Percentiles rank a stretch among this genome's conserved stretches.
These are phyloP conservation scores for Sericinus montela DNA, from an alignment of 2,888 invertebrate genomes.

Conservation along the genomic window DNA sequence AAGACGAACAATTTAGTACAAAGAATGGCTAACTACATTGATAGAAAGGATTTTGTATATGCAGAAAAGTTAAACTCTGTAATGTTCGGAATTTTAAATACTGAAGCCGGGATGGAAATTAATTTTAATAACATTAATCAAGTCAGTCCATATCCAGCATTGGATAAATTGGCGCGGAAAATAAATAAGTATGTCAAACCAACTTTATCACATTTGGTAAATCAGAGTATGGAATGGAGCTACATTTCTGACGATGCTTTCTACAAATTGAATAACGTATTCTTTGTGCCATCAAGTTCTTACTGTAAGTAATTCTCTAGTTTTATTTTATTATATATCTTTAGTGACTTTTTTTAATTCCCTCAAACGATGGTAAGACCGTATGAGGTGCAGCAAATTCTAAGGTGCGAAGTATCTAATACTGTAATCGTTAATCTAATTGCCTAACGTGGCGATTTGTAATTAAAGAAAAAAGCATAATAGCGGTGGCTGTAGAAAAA, in stretches of 20 bases:
- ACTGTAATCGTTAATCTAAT: no score
- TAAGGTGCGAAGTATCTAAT: no score
- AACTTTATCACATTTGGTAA: constrained; percentile 43
- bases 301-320: constrained; percentile 50
- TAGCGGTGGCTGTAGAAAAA: no score
- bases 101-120: constrained; percentile 38
- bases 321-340: no score
- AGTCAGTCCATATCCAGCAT: constrained; percentile 41
- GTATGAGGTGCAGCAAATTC: no score
- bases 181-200: constrained; percentile 61
- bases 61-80: constrained; percentile 39
- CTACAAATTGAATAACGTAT: constrained; percentile 42
- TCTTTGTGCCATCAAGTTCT: constrained; percentile 53
- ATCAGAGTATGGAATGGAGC: constrained; percentile 50
- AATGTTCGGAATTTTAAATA: constrained; percentile 40
- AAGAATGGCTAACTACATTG: constrained; percentile 42
- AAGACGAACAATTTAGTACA: constrained; percentile 37
- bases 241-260: constrained; percentile 48
- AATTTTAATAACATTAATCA: constrained; percentile 63
- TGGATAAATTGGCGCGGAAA: constrained; percentile 39
- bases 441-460: no score
- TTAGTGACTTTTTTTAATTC: no score
- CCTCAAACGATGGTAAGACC: no score
- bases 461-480: no score
- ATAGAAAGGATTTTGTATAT: constrained; percentile 35